phyloP scores from a whole-genome alignment of 2,888 invertebrate genomes.

The Agrilus cyanescens region DNA sequence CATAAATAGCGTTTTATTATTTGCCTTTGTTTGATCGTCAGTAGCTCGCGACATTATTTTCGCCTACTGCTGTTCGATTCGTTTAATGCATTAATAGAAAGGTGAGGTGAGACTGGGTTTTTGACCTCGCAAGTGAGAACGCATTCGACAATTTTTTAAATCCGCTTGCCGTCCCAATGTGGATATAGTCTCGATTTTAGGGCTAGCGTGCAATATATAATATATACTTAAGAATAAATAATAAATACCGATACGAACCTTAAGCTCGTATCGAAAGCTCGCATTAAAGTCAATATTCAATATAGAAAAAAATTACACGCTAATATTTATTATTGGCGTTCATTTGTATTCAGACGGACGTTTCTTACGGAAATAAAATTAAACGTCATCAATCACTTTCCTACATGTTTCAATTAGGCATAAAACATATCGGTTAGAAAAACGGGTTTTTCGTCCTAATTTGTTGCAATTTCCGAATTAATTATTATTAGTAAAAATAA shows the following conservation, averaged over 20 bases:
- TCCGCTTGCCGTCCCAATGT: no score
- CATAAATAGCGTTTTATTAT: no score
- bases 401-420: conserved; percentile 32
- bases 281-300: conserved; percentile 29
- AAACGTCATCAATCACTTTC: conserved; percentile 19
- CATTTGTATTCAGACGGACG: conserved; percentile 9
- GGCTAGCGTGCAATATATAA: conserved; percentile 17
- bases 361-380: background rate
- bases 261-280: conserved; percentile 20
- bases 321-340: conserved; percentile 4
- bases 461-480: no score
- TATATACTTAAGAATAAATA: no score
- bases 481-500: background rate
- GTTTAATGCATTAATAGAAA: no score
- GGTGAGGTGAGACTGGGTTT: no score
- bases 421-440: conserved; percentile 22
- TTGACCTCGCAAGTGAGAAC: no score
- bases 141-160: no score
- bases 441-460: conserved; percentile 9
- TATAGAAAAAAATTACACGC: conserved; percentile 4
- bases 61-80: no score
- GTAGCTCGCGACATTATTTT: no score
- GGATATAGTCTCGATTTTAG: no score
- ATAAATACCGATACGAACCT: conserved; percentile 4
- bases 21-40: no score